Conservation (phyloP, 2,113 vertebrate species). For the Toxotes chatareus region DNA sequence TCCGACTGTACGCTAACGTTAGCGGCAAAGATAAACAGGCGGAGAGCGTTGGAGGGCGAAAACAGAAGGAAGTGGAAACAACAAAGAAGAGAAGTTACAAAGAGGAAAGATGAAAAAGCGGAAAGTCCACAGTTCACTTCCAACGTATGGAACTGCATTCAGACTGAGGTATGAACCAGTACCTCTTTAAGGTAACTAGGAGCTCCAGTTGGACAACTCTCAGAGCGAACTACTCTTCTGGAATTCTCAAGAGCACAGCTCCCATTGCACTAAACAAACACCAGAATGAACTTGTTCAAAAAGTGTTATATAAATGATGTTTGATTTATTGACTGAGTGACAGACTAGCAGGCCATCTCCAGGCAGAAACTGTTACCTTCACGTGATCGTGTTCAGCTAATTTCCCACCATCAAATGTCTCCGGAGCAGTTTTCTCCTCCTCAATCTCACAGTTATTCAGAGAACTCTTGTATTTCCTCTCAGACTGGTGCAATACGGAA, state of each 20-base stretch:
- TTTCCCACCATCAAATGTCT: slow-evolving; percentile 11
- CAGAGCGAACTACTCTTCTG: slow-evolving; percentile 55
- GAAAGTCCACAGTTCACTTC: not conserved
- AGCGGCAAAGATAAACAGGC: slow-evolving; percentile 38
- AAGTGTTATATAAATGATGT: no score
- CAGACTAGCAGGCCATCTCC: not conserved
- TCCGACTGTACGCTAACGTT: slow-evolving; percentile 91
- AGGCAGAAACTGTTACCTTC: slow-evolving; percentile 47
- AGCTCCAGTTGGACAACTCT: slow-evolving; percentile 71
- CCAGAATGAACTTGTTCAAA: slow-evolving; percentile 27
- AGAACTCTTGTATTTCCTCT: not conserved
- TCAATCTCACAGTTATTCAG: not conserved
- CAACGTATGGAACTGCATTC: not conserved
- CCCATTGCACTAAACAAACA: slow-evolving; percentile 71
- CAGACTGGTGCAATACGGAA: not conserved
- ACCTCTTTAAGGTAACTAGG: slow-evolving; percentile 81
- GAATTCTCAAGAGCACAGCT: slow-evolving; percentile 20
- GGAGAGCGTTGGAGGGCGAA: not conserved
- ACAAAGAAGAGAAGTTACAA: slow-evolving; percentile 18
- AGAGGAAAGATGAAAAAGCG: not conserved
- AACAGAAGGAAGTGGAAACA: slow-evolving; percentile 4
- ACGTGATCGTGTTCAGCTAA: slow-evolving; percentile 17
- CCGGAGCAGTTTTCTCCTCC: slow-evolving; percentile 4
- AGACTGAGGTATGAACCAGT: slow-evolving; percentile 19
- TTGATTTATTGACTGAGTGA: no score